Evolutionary conservation across 1,140 invertebrate species (phyloP).

Genomic region (Ooceraea biroi): DNA sequence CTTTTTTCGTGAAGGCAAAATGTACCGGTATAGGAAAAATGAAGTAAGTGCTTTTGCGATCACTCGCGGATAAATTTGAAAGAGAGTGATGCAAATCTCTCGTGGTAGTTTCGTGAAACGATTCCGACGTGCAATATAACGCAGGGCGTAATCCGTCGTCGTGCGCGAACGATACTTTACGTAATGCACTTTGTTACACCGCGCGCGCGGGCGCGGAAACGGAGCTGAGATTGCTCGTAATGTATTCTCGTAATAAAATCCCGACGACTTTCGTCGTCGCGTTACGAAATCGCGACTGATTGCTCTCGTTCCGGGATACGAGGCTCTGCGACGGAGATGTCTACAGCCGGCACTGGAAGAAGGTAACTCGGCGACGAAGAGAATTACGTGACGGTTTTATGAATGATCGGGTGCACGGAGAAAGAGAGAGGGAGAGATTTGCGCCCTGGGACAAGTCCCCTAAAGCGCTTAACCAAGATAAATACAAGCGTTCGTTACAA

Average conservation of each 20-base stretch:
- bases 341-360: slow-evolving; percentile 9
- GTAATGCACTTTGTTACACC: too few species aligned
- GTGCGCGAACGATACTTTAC: too few species aligned
- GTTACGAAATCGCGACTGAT: not conserved
- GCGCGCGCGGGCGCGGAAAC: too few species aligned
- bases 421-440: not conserved
- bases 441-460: too few species aligned
- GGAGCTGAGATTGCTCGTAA: not conserved
- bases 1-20: too few species aligned
- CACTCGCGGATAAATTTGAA: not conserved
- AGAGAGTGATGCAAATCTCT: not conserved
- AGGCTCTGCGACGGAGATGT: not conserved
- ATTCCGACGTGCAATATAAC: too few species aligned
- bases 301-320: not conserved
- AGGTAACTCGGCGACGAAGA: slow-evolving; percentile 11
- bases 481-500: too few species aligned
- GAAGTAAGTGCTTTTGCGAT: too few species aligned
- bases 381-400: slow-evolving; percentile 50
- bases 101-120: too few species aligned
- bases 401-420: slow-evolving; percentile 7
- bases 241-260: not conserved
- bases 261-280: not conserved
- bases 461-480: too few species aligned
- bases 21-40: too few species aligned
- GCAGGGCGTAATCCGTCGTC: too few species aligned